These are phyloP conservation scores for Microctenopoma lineatum DNA, from an alignment of 2,797 vertebrate species.

Conservation along the genomic window DNA sequence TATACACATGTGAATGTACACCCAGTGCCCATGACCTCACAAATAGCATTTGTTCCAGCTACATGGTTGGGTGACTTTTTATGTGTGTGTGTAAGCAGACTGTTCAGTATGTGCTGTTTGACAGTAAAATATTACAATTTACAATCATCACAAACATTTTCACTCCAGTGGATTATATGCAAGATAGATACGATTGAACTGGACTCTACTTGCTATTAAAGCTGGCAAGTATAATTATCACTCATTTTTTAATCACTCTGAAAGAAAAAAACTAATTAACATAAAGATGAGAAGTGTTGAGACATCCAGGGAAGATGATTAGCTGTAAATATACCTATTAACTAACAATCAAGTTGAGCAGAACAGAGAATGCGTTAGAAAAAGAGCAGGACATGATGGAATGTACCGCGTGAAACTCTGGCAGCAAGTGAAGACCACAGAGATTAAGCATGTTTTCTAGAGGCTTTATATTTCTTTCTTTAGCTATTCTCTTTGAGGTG, in stretches of 20 bases:
- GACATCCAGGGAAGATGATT: conserved; percentile 51
- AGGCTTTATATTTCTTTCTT: conserved; percentile 44
- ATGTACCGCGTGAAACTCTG: conserved; percentile 3
- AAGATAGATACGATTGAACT: not conserved
- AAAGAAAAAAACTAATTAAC: conserved; percentile 60
- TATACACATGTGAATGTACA: conserved; percentile 34
- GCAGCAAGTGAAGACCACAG: conserved; percentile 12
- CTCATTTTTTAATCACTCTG: conserved; percentile 56
- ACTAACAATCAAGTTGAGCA: conserved; percentile 32
- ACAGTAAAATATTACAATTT: not conserved
- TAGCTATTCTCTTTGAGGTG: conserved; percentile 30
- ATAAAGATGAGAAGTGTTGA: conserved; percentile 53
- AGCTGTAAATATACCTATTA: conserved; percentile 45
- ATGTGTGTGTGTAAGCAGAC: conserved; percentile 11
- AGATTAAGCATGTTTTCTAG: conserved; percentile 19
- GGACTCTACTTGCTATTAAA: conserved; percentile 35
- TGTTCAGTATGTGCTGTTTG: conserved; percentile 19
- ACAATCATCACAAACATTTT: conserved; percentile 1
- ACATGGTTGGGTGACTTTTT: conserved; percentile 22
- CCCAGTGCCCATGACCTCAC: conserved; percentile 32
- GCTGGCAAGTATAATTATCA: conserved; percentile 44
- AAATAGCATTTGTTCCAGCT: conserved; percentile 39
- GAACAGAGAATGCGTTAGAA: conserved; percentile 6
- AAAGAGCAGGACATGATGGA: conserved; percentile 20
- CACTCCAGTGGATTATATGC: not conserved